Conservation (phyloP, 2,113 vertebrate species). For the Mirza zaza region DNA sequence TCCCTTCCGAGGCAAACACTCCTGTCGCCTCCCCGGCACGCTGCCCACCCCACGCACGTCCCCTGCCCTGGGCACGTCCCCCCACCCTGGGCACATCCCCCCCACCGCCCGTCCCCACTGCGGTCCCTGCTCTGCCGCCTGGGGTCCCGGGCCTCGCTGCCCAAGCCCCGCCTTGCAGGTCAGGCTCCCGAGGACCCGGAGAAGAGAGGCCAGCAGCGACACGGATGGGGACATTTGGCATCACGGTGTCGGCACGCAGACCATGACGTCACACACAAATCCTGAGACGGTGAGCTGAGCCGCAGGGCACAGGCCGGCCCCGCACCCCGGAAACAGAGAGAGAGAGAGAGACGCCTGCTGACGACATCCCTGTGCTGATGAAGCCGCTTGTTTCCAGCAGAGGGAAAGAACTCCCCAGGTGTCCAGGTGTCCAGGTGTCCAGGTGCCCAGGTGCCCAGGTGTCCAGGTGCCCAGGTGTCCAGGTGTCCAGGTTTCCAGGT, state of each 20-base stretch:
- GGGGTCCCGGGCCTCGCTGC: not conserved
- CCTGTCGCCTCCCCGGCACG: fast-evolving
- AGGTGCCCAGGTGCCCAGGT: fast-evolving
- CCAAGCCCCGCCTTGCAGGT: fast-evolving
- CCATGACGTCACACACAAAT: not conserved
- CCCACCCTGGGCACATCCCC: fast-evolving
- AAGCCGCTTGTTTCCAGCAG: not conserved
- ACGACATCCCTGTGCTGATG: not conserved
- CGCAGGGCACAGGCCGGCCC: not conserved
- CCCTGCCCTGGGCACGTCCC: fast-evolving
- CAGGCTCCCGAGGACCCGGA: not conserved
- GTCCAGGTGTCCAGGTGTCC: fast-evolving
- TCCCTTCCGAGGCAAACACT: fast-evolving
- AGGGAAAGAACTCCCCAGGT: not conserved
- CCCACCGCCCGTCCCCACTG: fast-evolving
- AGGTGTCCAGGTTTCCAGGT: fast-evolving
- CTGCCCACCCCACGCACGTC: fast-evolving
- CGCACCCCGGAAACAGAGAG: not conserved
- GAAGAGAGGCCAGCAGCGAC: not conserved
- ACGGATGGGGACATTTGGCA: fast-evolving
- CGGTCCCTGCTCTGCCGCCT: fast-evolving
- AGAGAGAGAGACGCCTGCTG: not conserved
- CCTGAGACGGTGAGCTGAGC: no score
- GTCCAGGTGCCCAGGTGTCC: no score
- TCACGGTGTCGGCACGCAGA: fast-evolving